Evolutionary conservation across 2,113 vertebrate genomes (phyloP).

Genomic region (Camelus dromedarius): DNA sequence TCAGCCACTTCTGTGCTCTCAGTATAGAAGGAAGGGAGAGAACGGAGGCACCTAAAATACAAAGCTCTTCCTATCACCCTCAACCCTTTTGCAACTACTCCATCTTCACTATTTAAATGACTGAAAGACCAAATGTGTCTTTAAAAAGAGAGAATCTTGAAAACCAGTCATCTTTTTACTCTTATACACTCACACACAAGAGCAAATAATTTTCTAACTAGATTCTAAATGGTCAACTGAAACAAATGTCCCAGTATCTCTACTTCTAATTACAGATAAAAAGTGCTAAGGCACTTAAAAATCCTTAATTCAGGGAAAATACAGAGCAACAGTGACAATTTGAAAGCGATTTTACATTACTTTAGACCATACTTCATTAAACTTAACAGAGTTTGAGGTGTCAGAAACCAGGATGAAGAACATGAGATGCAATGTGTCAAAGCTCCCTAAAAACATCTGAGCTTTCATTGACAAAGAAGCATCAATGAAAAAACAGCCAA

Average conservation of each 20-base stretch:
- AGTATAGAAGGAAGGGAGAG: background rate
- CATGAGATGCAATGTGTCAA: background rate
- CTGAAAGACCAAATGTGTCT: background rate
- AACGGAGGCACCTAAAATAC: background rate
- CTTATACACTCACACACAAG: background rate
- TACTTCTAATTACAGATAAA: slow-evolving; percentile 28
- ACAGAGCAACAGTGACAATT: background rate
- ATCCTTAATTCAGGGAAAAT: slow-evolving; percentile 21
- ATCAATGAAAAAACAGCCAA: background rate
- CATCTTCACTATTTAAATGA: background rate
- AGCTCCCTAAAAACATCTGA: background rate
- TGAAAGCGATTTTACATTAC: background rate
- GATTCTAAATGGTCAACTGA: background rate
- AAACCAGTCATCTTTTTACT: background rate
- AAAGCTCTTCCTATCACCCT: background rate
- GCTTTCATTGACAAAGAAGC: background rate
- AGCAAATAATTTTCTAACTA: background rate
- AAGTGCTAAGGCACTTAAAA: slow-evolving; percentile 32
- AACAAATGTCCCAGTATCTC: background rate
- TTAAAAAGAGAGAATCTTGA: background rate
- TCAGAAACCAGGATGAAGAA: slow-evolving; percentile 36
- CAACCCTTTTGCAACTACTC: background rate
- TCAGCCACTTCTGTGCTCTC: background rate
- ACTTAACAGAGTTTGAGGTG: background rate
- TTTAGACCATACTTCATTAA: slow-evolving; percentile 23